Evolutionary conservation across 2,888 invertebrate species (phyloP).

Genomic region (Hyposoter didymator): DNA sequence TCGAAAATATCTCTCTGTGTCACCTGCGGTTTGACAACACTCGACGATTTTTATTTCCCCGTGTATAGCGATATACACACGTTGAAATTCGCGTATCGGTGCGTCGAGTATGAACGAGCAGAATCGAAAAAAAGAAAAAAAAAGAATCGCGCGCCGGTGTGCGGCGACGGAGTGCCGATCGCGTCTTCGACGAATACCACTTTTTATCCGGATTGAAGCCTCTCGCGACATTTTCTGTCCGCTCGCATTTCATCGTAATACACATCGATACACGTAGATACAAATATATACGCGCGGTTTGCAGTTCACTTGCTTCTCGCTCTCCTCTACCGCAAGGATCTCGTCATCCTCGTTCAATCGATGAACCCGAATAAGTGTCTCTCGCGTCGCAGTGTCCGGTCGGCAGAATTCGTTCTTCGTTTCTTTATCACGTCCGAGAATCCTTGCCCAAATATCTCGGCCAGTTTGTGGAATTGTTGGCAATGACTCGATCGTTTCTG

Average conservation of each 20-base stretch:
- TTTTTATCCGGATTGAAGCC: slow-evolving; percentile 67
- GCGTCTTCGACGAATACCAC: slow-evolving; percentile 71
- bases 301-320: slow-evolving; percentile 10
- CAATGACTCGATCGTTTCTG: neutral
- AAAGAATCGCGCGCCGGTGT: slow-evolving; percentile 65
- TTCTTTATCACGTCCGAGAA: slow-evolving; percentile 53
- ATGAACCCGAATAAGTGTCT: slow-evolving; percentile 35
- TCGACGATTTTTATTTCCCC: slow-evolving; percentile 57
- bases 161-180: slow-evolving; percentile 60
- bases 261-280: slow-evolving; percentile 24
- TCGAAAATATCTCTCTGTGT: slow-evolving; percentile 69
- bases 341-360: slow-evolving; percentile 62
- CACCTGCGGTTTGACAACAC: slow-evolving; percentile 73
- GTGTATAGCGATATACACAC: slow-evolving; percentile 27
- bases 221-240: slow-evolving; percentile 66
- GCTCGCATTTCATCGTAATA: slow-evolving; percentile 57
- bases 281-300: slow-evolving; percentile 22
- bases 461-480: slow-evolving; percentile 52
- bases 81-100: slow-evolving; percentile 50
- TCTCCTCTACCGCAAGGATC: neutral
- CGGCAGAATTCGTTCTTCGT: slow-evolving; percentile 47
- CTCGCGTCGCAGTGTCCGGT: slow-evolving; percentile 9
- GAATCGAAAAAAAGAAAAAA: slow-evolving; percentile 42
- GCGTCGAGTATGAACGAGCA: slow-evolving; percentile 18
- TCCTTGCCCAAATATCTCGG: slow-evolving; percentile 34